A percentile compares a stretch with the other conserved stretches of the same genome.
These are phyloP conservation scores for Trachelus tabidus DNA, from an alignment of 2,888 invertebrate genomes.

Conservation along the genomic window DNA sequence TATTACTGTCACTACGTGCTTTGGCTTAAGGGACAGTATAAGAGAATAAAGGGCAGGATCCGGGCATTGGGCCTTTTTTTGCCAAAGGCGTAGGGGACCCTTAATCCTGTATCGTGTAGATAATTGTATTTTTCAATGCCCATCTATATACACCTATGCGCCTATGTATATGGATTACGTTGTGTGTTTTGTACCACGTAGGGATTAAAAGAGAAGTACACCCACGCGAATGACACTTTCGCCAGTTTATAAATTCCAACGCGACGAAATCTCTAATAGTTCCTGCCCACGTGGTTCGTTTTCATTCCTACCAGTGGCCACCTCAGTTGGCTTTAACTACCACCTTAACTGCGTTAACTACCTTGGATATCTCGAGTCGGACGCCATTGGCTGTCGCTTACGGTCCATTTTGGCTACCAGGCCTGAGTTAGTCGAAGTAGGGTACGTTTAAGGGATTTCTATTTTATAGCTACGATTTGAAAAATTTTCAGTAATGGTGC, in stretches of 20 bases:
- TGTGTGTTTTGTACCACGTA: not conserved
- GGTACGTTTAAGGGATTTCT: no score
- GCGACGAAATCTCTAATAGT: not conserved
- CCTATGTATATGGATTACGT: not conserved
- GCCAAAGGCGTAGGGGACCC: conserved; percentile 34
- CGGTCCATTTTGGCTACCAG: no score
- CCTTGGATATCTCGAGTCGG: no score
- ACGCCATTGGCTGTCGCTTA: no score
- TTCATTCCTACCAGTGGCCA: not conserved
- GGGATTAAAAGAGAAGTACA: not conserved
- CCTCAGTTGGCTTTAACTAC: no score
- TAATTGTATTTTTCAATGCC: not conserved
- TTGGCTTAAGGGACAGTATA: not conserved
- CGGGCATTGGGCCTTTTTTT: conserved; percentile 38
- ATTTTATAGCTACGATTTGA: no score
- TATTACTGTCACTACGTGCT: not conserved
- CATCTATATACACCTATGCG: not conserved
- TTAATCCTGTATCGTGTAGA: not conserved
- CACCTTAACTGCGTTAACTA: no score
- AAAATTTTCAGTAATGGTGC: no score
- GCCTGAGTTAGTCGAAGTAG: no score
- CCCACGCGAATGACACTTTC: not conserved
- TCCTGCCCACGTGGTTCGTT: not conserved
- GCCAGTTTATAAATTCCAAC: not conserved
- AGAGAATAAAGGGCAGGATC: conserved; percentile 33